Evolutionary conservation across 2,888 invertebrate species (phyloP).

Genomic region (Chrysopilus asiliformis): DNA sequence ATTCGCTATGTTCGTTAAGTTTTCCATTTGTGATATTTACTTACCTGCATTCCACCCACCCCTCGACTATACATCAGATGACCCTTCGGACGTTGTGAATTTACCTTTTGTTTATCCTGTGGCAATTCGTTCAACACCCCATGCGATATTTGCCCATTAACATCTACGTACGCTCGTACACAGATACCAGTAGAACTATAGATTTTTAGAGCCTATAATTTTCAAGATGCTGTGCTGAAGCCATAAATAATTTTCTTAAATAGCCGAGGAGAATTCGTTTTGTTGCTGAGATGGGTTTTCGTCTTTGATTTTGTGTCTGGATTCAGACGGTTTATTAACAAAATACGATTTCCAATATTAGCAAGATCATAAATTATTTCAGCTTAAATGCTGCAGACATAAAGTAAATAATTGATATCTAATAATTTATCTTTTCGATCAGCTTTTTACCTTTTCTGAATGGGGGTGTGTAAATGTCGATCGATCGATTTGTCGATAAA

Average conservation of each 20-base stretch:
- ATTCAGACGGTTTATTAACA: slow-evolving; percentile 14
- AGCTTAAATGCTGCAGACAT: slow-evolving; percentile 16
- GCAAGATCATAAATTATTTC: slow-evolving; percentile 13
- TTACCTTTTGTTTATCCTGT: too few relatives aligned
- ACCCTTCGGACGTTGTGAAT: too few relatives aligned
- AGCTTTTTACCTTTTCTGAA: slow-evolving; percentile 8
- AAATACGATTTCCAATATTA: slow-evolving; percentile 13
- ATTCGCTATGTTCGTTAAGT: too few relatives aligned
- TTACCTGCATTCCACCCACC: too few relatives aligned
- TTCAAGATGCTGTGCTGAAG: slow-evolving; percentile 13
- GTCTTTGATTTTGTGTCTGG: slow-evolving; percentile 3
- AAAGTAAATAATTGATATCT: slow-evolving; percentile 17
- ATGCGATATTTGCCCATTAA: too few relatives aligned
- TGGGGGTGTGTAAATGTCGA: slow-evolving; percentile 9
- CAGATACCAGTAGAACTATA: too few relatives aligned
- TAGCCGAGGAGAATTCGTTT: slow-evolving; percentile 15
- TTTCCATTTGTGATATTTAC: too few relatives aligned
- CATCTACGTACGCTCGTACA: too few relatives aligned
- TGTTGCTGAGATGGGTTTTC: not conserved
- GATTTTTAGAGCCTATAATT: slow-evolving; percentile 14
- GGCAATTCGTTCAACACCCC: too few relatives aligned
- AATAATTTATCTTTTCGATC: slow-evolving; percentile 14
- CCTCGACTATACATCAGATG: too few relatives aligned
- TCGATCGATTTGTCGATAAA: too few relatives aligned
- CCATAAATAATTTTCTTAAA: slow-evolving; percentile 18